phyloP scores from a whole-genome alignment of 2,113 vertebrate genomes.

The Rattus norvegicus region DNA sequence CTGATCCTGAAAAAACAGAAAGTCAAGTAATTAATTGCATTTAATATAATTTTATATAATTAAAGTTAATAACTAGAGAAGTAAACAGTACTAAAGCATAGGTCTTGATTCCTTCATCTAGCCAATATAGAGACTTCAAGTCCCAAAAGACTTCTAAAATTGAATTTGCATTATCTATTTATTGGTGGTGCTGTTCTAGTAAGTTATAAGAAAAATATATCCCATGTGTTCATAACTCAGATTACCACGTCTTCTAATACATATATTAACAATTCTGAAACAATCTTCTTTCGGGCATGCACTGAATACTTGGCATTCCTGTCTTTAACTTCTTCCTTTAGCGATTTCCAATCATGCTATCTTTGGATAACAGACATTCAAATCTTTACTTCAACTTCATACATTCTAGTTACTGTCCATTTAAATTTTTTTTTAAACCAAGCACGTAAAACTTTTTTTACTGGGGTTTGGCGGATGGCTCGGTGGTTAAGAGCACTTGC shows the following conservation, averaged over 20 bases:
- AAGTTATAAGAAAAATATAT: slow-evolving; percentile 4
- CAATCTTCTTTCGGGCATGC: not conserved
- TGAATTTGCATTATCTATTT: slow-evolving; percentile 12
- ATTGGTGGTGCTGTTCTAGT: not conserved
- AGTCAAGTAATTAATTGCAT: not conserved
- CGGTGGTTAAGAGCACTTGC: not conserved
- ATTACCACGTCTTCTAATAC: not conserved
- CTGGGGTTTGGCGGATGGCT: not conserved
- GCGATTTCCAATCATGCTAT: not conserved
- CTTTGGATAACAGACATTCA: slow-evolving; percentile 40
- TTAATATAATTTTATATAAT: not conserved
- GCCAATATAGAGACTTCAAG: not conserved
- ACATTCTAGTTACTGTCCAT: not conserved
- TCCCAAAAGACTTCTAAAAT: not conserved
- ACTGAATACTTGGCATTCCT: not conserved
- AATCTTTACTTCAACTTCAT: slow-evolving; percentile 13
- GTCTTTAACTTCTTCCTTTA: not conserved
- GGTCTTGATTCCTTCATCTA: not conserved
- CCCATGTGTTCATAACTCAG: not conserved
- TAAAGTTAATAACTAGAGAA: slow-evolving; percentile 49
- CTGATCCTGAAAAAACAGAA: not conserved
- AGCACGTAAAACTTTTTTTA: not conserved
- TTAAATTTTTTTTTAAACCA: not conserved
- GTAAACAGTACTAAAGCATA: slow-evolving; percentile 2
- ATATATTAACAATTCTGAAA: slow-evolving; percentile 1